A percentile compares a stretch with the other conserved stretches of the same genome.
Evolutionary conservation across 1,140 invertebrate genomes (phyloP).

Genomic region (Berghia stephanieae): DNA sequence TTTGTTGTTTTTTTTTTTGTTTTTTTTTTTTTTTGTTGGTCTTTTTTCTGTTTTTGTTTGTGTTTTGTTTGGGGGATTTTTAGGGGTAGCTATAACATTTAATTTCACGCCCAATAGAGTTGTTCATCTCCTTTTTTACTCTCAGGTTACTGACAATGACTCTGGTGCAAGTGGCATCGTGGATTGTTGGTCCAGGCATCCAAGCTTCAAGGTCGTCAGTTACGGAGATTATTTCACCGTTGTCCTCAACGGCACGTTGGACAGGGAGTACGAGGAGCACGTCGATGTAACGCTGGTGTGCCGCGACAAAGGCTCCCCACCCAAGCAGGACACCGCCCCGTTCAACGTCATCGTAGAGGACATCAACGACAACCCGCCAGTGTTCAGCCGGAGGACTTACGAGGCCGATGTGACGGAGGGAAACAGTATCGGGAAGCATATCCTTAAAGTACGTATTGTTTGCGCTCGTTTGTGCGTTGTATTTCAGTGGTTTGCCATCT

Average conservation of each 20-base stretch:
- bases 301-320: conserved; percentile 44
- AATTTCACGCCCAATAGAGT: not conserved
- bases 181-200: conserved; percentile 33
- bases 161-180: conserved; percentile 44
- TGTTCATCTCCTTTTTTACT: conserved; percentile 21
- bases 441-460: conserved; percentile 36
- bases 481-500: no score
- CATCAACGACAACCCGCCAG: conserved; percentile 50
- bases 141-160: conserved; percentile 43
- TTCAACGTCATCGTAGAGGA: conserved; percentile 49
- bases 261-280: conserved; percentile 43
- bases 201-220: conserved; percentile 37
- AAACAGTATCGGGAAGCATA: conserved; percentile 23
- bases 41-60: no score
- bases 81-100: no score
- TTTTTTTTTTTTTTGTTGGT: no score
- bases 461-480: no score
- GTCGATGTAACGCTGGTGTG: conserved; percentile 45
- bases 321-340: conserved; percentile 31
- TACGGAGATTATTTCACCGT: conserved; percentile 42
- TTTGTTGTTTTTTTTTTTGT: no score
- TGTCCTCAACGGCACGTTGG: conserved; percentile 41
- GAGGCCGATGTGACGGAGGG: conserved; percentile 40
- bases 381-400: conserved; percentile 44
- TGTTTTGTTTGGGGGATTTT: no score